Percentiles rank a stretch among this genome's conserved stretches.
Conservation (phyloP, 2,113 vertebrate species). For the Manacus vitellinus region DNA sequence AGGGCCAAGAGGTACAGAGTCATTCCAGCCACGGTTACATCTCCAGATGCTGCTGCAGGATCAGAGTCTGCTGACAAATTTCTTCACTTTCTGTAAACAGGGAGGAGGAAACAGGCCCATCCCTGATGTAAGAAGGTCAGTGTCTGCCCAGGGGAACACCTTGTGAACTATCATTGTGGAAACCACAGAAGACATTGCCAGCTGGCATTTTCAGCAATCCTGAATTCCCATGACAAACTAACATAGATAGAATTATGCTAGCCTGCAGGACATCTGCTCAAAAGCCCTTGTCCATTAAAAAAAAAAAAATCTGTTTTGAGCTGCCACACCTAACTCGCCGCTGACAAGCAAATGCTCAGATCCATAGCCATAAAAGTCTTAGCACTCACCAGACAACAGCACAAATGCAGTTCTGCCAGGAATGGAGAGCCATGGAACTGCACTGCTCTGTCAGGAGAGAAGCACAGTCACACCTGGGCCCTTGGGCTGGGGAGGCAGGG, state of each 20-base stretch:
- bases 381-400: neutral
- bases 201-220: neutral
- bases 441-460: neutral
- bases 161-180: neutral
- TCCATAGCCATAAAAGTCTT: neutral
- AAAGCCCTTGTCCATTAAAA: neutral
- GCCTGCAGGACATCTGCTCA: neutral
- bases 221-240: neutral
- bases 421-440: neutral
- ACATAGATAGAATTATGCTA: neutral
- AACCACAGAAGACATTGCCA: neutral
- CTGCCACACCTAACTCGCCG: neutral
- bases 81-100: neutral
- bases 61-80: neutral
- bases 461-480: rapidly evolving
- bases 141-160: neutral
- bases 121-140: neutral
- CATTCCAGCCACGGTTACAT: neutral
- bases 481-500: too few relatives aligned
- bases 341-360: neutral
- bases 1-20: neutral
- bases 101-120: neutral
- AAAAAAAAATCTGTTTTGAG: neutral
- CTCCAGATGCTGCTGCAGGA: neutral
- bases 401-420: neutral